phyloP scores from a whole-genome alignment of 1,140 invertebrate genomes.

The Acromyrmex charruanus region DNA sequence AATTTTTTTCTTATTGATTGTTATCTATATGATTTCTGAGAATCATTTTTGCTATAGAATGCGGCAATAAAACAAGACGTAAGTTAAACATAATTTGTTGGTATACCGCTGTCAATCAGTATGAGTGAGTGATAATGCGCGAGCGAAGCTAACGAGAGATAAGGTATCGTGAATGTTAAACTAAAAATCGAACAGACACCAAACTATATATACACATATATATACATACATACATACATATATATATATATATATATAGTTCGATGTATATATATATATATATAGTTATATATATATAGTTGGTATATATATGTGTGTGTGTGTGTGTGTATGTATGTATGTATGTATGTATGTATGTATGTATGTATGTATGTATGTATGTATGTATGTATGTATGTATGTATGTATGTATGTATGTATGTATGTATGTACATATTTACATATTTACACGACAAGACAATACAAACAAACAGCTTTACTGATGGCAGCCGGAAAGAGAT shows the following conservation, averaged over 20 bases:
- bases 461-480: slow-evolving; percentile 22
- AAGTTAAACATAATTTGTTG: slow-evolving; percentile 43
- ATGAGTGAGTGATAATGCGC: slow-evolving; percentile 49
- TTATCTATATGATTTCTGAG: slow-evolving; percentile 11
- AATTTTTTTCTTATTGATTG: neutral
- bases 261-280: no score
- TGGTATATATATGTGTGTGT: no score
- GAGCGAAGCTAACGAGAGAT: slow-evolving; percentile 57
- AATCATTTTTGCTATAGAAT: neutral
- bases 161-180: slow-evolving; percentile 63
- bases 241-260: no score
- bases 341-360: no score
- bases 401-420: accelerated
- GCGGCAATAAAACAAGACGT: slow-evolving; percentile 47
- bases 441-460: neutral
- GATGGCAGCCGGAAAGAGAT: neutral
- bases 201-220: neutral
- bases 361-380: no score
- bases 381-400: no score
- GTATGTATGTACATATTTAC: no score
- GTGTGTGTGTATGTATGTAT: no score
- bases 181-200: slow-evolving; percentile 57
- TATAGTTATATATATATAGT: no score
- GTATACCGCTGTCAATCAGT: slow-evolving; percentile 45
- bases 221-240: no score